A percentile compares a stretch with the other conserved stretches of the same genome.
Conservation (phyloP, 2,113 vertebrate genomes). For the Apeltes quadracus region DNA sequence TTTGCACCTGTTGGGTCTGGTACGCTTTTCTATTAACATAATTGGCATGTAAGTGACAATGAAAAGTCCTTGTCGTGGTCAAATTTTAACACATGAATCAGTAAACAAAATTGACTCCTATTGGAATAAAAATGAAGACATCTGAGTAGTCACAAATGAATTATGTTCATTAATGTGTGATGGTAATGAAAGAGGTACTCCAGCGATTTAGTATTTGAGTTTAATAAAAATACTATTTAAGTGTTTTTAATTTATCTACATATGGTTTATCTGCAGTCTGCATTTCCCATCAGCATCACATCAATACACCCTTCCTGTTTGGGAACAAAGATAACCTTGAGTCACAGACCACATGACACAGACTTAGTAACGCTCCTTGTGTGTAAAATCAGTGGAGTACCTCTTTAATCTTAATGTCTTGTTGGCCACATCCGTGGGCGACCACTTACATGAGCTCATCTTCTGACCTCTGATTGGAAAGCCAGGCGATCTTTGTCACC, state of each 20-base stretch:
- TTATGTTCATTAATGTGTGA: neutral
- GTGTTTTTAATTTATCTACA: no score
- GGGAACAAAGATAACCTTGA: neutral
- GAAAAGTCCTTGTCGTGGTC: neutral
- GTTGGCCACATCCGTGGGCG: neutral
- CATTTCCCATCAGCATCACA: neutral
- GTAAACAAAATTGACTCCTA: neutral
- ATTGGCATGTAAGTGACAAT: neutral
- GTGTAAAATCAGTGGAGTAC: neutral
- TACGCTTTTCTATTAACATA: neutral
- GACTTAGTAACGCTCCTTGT: neutral
- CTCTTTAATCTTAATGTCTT: neutral
- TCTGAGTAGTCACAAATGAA: neutral
- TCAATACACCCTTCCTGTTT: neutral
- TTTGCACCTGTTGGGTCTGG: neutral
- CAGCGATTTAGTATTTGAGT: neutral
- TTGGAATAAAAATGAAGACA: neutral
- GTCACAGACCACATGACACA: neutral
- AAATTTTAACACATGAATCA: neutral
- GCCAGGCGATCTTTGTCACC: slow-evolving; percentile 22
- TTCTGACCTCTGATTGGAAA: slow-evolving; percentile 24
- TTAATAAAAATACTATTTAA: neutral
- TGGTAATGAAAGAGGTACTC: slow-evolving; percentile 1
- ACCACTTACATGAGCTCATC: neutral
- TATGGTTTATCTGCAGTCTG: neutral